These are phyloP conservation scores for Hipposideros larvatus DNA, from an alignment of 2,797 vertebrate genomes.

Conservation along the genomic window DNA sequence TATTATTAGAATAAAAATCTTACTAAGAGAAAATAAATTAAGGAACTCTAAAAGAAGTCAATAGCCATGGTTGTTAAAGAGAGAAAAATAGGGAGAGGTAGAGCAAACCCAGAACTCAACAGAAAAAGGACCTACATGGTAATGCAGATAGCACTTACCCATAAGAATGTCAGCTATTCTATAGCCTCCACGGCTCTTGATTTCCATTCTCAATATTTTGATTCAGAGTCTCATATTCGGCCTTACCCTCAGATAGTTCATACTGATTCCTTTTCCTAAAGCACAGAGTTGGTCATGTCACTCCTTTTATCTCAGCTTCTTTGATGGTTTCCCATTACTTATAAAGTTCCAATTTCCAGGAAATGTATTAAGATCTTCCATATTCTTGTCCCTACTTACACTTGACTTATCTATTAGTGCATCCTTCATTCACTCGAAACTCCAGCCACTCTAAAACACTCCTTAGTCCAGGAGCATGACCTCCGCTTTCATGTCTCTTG, in stretches of 20 bases:
- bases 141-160: not conserved
- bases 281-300: not conserved
- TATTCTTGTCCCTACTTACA: not conserved
- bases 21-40: constrained; percentile 51
- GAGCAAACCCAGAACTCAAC: not conserved
- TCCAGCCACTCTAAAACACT: not conserved
- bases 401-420: not conserved
- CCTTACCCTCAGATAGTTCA: not conserved
- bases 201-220: not conserved
- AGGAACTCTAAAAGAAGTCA: constrained; percentile 14
- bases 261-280: not conserved
- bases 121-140: not conserved
- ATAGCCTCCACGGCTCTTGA: not conserved
- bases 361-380: not conserved
- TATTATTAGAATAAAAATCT: constrained; percentile 47
- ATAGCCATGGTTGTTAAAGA: not conserved
- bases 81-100: not conserved
- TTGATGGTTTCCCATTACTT: not conserved
- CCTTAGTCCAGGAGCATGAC: not conserved
- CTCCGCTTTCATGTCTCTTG: not conserved
- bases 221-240: not conserved
- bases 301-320: not conserved
- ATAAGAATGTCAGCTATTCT: not conserved
- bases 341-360: not conserved
- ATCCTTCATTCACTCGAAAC: not conserved